phyloP scores from a whole-genome alignment of 2,797 vertebrate genomes.

The Helostoma temminkii region DNA sequence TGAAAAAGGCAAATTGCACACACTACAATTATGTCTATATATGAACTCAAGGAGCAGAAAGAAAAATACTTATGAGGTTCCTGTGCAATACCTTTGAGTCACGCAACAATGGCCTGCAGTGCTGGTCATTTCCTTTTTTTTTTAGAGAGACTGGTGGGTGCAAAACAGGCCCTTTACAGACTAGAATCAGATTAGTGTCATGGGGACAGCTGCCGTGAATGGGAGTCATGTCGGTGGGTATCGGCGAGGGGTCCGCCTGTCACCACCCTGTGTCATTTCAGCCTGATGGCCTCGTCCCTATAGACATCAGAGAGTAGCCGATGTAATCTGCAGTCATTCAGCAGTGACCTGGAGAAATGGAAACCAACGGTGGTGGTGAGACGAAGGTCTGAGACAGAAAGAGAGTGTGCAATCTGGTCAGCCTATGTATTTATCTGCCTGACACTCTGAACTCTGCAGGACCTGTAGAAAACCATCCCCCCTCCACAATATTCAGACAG shows the following conservation, averaged over 20 bases:
- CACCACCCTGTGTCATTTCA: slow-evolving; percentile 71
- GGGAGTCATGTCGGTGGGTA: slow-evolving; percentile 69
- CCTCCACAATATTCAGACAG: slow-evolving; percentile 2
- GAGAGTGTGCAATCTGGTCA: slow-evolving; percentile 55
- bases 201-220: slow-evolving; percentile 72
- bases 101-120: slow-evolving; percentile 39
- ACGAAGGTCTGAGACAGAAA: slow-evolving; percentile 30
- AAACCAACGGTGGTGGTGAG: slow-evolving; percentile 44
- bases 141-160: slow-evolving; percentile 46
- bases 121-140: slow-evolving; percentile 65
- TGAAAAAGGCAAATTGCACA: background rate
- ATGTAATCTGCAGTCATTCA: slow-evolving; percentile 78
- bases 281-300: slow-evolving; percentile 73
- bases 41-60: slow-evolving; percentile 16
- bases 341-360: slow-evolving; percentile 75
- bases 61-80: slow-evolving; percentile 45
- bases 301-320: slow-evolving; percentile 66
- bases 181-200: slow-evolving; percentile 79
- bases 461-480: slow-evolving; percentile 32
- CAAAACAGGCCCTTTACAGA: slow-evolving; percentile 64
- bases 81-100: slow-evolving; percentile 51
- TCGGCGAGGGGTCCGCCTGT: slow-evolving; percentile 62
- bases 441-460: slow-evolving; percentile 58
- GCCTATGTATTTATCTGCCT: slow-evolving; percentile 70
- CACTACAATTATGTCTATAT: background rate